These are phyloP conservation scores for Heliothis peltigera DNA, from an alignment of 2,888 invertebrate species.

Conservation along the genomic window DNA sequence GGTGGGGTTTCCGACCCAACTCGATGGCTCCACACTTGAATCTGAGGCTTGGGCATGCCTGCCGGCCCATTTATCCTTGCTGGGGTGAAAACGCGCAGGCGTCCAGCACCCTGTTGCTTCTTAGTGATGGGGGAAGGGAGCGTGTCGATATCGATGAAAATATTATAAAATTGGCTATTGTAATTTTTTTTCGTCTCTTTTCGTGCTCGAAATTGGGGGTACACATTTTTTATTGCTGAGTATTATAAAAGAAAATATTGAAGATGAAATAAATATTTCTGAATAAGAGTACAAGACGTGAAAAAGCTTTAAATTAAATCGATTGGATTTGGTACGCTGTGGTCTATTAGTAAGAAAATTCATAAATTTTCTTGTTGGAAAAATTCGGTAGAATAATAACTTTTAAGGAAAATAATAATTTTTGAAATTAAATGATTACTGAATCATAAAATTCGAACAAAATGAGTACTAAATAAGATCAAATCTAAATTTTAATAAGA, in stretches of 20 bases:
- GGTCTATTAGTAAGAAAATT: neutral
- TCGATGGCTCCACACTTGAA: conserved; percentile 75
- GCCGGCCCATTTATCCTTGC: conserved; percentile 77
- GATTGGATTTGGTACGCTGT: no score
- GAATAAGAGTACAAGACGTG: neutral
- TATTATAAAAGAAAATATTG: neutral
- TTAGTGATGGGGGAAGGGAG: conserved; percentile 64
- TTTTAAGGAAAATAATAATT: neutral
- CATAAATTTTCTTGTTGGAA: neutral
- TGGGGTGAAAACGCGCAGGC: conserved; percentile 87
- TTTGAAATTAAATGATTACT: neutral
- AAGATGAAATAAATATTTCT: conserved; percentile 1
- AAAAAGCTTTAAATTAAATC: neutral
- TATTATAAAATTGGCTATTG: conserved; percentile 10
- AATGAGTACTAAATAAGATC: neutral
- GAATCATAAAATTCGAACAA: neutral
- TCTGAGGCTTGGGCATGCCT: conserved; percentile 77
- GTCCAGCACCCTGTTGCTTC: conserved; percentile 90
- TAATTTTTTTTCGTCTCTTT: neutral
- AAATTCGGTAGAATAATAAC: neutral
- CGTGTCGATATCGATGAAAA: conserved; percentile 66
- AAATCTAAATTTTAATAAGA: neutral
- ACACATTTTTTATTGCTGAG: neutral
- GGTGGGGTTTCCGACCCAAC: conserved; percentile 67
- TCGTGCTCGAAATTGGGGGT: neutral